Conservation (phyloP, 2,113 vertebrate species). For the Cryptotis parvus region DNA sequence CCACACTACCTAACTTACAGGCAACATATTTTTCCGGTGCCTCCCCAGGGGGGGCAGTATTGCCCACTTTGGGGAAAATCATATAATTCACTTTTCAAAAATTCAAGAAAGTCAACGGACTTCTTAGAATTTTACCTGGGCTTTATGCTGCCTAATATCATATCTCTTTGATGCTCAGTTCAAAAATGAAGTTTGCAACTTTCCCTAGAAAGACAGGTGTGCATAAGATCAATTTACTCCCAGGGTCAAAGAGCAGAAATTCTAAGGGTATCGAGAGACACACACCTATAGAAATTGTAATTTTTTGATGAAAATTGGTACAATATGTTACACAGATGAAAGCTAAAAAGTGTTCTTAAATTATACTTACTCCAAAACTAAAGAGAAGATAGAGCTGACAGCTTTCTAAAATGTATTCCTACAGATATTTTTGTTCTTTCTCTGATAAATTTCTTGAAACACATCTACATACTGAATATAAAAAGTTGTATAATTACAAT, state of each 20-base stretch:
- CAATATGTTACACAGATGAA: conserved; percentile 83
- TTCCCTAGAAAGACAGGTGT: conserved; percentile 79
- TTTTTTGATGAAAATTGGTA: conserved; percentile 86
- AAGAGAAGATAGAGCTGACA: conserved; percentile 68
- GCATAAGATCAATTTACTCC: conserved; percentile 81
- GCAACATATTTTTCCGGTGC: too few species aligned
- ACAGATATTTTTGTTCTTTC: conserved; percentile 56
- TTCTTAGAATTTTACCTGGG: conserved; percentile 69
- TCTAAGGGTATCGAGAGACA: conserved; percentile 83
- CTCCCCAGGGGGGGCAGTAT: too few species aligned
- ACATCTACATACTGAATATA: conserved; percentile 38
- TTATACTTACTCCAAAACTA: conserved; percentile 72
- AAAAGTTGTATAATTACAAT: conserved; percentile 42
- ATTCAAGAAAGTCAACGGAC: conserved; percentile 44
- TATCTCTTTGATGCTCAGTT: conserved; percentile 79
- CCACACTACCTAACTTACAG: too few species aligned
- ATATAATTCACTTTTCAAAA: conserved; percentile 59
- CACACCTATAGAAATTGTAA: conserved; percentile 82
- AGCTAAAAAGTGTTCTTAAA: conserved; percentile 67
- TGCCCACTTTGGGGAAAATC: conserved; percentile 24
- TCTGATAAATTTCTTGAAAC: conserved; percentile 65
- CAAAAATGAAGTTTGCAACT: conserved; percentile 76
- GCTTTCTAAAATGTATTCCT: conserved; percentile 72
- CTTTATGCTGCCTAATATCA: conserved; percentile 66
- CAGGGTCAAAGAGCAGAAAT: conserved; percentile 82